Evolutionary conservation across 1,140 invertebrate species (phyloP), one percentile per base, ranked within the genome.

Genomic region (Drosophila leontia): DNA sequence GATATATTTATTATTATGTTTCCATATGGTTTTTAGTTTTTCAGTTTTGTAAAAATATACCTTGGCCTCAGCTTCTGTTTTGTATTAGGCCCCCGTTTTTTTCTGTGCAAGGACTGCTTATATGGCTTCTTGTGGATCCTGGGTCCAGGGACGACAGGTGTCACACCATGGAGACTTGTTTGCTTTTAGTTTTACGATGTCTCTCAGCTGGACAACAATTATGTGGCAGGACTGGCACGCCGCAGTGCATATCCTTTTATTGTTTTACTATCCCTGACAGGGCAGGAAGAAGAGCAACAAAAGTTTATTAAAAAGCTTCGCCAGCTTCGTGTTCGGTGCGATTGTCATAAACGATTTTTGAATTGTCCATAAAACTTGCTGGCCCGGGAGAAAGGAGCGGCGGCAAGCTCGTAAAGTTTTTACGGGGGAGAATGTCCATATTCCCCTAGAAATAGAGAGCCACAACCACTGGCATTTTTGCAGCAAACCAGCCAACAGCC

Each of bases 311-410:
- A 88, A 85, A 76, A 68, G 70, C 67, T 72, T 60, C 29, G 53
- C 53, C 78, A 63, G 68, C 42, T 56, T 44, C 48, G 59, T 62
- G 71, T 58, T 82, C 60, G 55, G 65, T 75, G 64, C 85, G 80
- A 81, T 91, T 87, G 85, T 90, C 90, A 82, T 91, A 91, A 91
- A 91, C 79, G 90, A 91, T 90, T 90, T 91, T 91, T 90, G 82
- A 91, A 86, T 87, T 91, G 84, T 78, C 77, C 84, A 90, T 90
- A 86, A 91, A 91, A 80, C 75, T 78, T 32, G 85, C 44, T 57
- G 76, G 44, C 8, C 26, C 29, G 37, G 42, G 56, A 37, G 61
- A 67, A 65, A 53, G 72, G 56, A 53, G 39, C 29, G 60, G 39
- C 23, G 61, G 32, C 19, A 23, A 50, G 60, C 61, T 76, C 77